A percentile compares a stretch with the other conserved stretches of the same genome.
Conservation (phyloP, 2,888 invertebrate genomes). For the Andrena bicolor region DNA sequence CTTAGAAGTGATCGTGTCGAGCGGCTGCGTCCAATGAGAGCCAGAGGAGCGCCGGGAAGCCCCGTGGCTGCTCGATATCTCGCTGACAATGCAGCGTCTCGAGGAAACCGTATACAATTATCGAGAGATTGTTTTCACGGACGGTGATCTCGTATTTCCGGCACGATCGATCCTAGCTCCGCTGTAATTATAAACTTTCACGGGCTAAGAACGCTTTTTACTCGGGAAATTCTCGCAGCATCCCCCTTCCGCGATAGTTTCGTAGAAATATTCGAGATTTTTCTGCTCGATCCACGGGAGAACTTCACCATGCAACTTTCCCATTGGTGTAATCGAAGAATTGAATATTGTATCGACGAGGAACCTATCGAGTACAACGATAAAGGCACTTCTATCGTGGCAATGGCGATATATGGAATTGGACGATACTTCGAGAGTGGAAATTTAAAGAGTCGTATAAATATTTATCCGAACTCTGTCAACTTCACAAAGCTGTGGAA, state of each 20-base stretch:
- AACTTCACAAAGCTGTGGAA: neutral
- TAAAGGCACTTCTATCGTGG: neutral
- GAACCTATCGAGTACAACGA: neutral
- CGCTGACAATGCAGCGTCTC: slow-evolving; percentile 35
- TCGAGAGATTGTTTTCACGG: slow-evolving; percentile 64
- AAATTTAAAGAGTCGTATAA: no score
- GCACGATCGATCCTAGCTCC: slow-evolving; percentile 40
- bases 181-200: slow-evolving; percentile 62
- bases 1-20: slow-evolving; percentile 71
- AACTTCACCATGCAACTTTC: slow-evolving; percentile 43
- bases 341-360: slow-evolving; percentile 34
- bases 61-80: slow-evolving; percentile 51
- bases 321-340: slow-evolving; percentile 39
- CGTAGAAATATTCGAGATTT: slow-evolving; percentile 41
- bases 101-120: slow-evolving; percentile 69
- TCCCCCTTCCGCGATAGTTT: neutral
- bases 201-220: slow-evolving; percentile 8
- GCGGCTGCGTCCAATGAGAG: slow-evolving; percentile 30
- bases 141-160: slow-evolving; percentile 44
- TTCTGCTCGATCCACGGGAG: slow-evolving; percentile 12
- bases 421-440: no score
- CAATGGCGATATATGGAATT: neutral
- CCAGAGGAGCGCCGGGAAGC: slow-evolving; percentile 58
- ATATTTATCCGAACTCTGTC: neutral
- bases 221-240: slow-evolving; percentile 3